Conservation (phyloP, 2,797 vertebrate genomes). For the Poecilia gillii region DNA sequence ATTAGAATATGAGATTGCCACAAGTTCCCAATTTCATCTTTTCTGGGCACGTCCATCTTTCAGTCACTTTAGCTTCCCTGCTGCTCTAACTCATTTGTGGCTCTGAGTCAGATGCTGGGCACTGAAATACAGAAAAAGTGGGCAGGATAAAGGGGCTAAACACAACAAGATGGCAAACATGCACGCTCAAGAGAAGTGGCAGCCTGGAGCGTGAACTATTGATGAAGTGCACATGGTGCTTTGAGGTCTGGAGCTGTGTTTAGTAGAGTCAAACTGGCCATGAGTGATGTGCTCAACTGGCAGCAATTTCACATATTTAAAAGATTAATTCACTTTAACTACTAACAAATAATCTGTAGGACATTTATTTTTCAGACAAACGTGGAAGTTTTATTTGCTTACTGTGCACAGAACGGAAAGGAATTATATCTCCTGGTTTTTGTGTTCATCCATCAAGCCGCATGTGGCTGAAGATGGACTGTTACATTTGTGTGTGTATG, state of each 20-base stretch:
- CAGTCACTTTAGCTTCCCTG: conserved; percentile 35
- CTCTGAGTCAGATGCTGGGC: conserved; percentile 48
- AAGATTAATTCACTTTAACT: conserved; percentile 67
- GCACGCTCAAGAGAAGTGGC: conserved; percentile 64
- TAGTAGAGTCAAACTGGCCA: conserved; percentile 48
- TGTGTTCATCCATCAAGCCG: conserved; percentile 31
- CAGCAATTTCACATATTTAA: conserved; percentile 62
- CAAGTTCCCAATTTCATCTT: neutral
- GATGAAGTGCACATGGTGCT: conserved; percentile 68
- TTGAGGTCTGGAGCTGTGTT: conserved; percentile 49
- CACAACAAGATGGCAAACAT: conserved; percentile 70
- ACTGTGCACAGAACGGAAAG: conserved; percentile 23
- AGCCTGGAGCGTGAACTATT: conserved; percentile 66
- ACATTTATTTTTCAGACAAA: conserved; percentile 41
- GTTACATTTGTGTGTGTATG: conserved; percentile 36
- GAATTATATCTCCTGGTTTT: conserved; percentile 5
- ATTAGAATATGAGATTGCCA: conserved; percentile 17
- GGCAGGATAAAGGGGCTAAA: conserved; percentile 46
- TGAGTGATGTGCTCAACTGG: conserved; percentile 70
- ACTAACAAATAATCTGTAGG: conserved; percentile 62
- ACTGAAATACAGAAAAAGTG: conserved; percentile 30
- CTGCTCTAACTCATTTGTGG: conserved; percentile 21
- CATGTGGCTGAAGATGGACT: conserved; percentile 41
- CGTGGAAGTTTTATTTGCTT: conserved; percentile 46
- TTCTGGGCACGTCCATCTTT: neutral